Evolutionary conservation across 2,888 invertebrate species (phyloP), one percentile per base, ranked within the genome.

Genomic region (Emmelina monodactyla): DNA sequence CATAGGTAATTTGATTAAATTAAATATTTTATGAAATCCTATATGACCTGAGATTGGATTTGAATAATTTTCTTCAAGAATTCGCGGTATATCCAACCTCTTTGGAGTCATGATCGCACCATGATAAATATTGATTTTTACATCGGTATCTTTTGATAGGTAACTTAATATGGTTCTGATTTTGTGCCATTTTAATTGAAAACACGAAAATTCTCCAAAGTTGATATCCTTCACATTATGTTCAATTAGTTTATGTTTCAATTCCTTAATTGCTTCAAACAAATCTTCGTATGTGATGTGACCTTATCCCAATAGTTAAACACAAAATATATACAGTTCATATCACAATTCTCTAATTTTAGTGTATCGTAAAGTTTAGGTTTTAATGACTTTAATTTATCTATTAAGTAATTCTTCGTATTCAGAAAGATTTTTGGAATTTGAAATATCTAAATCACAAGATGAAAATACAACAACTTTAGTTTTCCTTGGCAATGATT

Each of bases 1-100:
- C 60, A 60, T 35, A 49, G 44, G 36, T 47, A 58, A 10, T 44
- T 50, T 51, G 7, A 45, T 42, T 34, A 46, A 46, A 25, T 47
- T 44, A 30, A 46, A 48, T 6, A 42, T 47, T 36, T 46, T 43
- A 32, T 42, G 38, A 39, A 45, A 41, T 6, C 50, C 46, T 31
- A 28, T 37, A 34, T 48, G 48, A 28, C 47, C 47, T 15, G 41
- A 41, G 6, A 38, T 37, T 11, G 41, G 38, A 22, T 22, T 35
- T 6, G 33, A 28, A 39, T 47, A 44, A 35, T 41, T 38, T 37
- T 43, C 39, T 32, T 43, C 32, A 37, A 43, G 37, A 22, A 44
- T 44, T 3, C 10, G 16, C 12, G 25, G 35, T 32, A 41, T 40
- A 22, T 42, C 40, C 22, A 43, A 43, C 13, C 15, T 33, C 6